phyloP scores from a whole-genome alignment of 2,888 invertebrate species.

The Sphaerophoria taeniata region DNA sequence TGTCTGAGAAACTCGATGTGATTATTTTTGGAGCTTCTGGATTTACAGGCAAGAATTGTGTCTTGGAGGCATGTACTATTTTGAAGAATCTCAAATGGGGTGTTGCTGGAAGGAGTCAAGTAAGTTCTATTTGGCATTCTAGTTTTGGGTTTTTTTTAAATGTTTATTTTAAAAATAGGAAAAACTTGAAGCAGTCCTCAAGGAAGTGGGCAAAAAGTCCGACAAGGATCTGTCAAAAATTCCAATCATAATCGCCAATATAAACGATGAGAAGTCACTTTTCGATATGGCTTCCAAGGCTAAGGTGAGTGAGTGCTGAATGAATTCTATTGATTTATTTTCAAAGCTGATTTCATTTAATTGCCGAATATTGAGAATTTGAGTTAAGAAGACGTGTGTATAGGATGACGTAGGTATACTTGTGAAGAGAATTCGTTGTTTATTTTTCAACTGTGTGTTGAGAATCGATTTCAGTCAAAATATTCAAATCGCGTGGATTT shows the following conservation, averaged over 20 bases:
- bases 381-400: slow-evolving; percentile 1
- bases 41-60: slow-evolving; percentile 93
- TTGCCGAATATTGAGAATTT: not conserved
- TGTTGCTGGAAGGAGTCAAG: slow-evolving; percentile 90
- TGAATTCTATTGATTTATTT: not conserved
- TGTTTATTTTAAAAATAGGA: slow-evolving; percentile 74
- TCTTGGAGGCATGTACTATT: slow-evolving; percentile 86
- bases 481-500: not conserved
- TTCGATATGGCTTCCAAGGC: slow-evolving; percentile 91
- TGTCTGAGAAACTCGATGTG: slow-evolving; percentile 86
- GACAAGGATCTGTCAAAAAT: slow-evolving; percentile 84
- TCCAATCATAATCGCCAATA: slow-evolving; percentile 90
- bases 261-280: slow-evolving; percentile 89
- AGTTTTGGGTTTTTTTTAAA: not conserved
- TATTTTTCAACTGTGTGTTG: not conserved
- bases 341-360: slow-evolving; percentile 10
- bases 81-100: slow-evolving; percentile 90
- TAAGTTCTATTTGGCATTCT: slow-evolving; percentile 38
- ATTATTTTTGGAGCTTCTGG: slow-evolving; percentile 97
- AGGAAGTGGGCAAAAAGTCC: slow-evolving; percentile 83
- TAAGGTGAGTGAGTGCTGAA: slow-evolving; percentile 83
- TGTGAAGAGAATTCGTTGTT: too few species aligned
- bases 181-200: slow-evolving; percentile 83
- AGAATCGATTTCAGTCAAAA: not conserved
- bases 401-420: too few species aligned